phyloP scores from a whole-genome alignment of 2,113 vertebrate species.

The Siphamia tubifer region DNA sequence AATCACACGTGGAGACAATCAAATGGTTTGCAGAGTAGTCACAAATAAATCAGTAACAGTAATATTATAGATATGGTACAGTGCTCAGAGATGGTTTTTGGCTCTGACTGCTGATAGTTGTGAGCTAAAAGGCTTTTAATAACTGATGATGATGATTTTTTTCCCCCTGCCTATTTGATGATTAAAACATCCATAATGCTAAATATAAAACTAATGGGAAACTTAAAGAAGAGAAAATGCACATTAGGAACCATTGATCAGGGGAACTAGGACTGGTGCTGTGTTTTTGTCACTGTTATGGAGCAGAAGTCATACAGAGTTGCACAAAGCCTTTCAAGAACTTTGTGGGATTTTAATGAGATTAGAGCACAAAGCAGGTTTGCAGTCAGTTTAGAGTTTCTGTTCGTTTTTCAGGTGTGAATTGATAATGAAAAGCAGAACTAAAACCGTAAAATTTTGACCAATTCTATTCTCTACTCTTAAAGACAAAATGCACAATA shows the following conservation, averaged over 20 bases:
- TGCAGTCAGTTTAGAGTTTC: background rate
- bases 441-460: too few species aligned
- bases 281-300: background rate
- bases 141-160: too few species aligned
- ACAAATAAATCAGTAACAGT: constrained; percentile 19
- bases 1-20: constrained; percentile 2
- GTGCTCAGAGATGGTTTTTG: constrained; percentile 12
- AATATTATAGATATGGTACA: background rate
- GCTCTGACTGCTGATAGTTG: background rate
- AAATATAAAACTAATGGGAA: constrained; percentile 31
- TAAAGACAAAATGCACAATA: too few species aligned
- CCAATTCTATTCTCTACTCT: too few species aligned
- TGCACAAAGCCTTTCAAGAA: background rate
- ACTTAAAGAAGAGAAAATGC: background rate
- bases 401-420: background rate
- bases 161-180: background rate
- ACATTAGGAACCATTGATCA: constrained; percentile 21
- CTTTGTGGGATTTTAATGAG: background rate
- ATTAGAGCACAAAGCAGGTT: too few species aligned
- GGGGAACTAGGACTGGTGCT: background rate
- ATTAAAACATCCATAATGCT: constrained; percentile 24
- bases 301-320: background rate
- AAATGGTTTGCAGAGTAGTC: background rate
- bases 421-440: too few species aligned
- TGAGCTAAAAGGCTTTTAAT: constrained; percentile 9